These are phyloP conservation scores for Sitobion miscanthi DNA, from an alignment of 1,140 invertebrate species.

Conservation along the genomic window DNA sequence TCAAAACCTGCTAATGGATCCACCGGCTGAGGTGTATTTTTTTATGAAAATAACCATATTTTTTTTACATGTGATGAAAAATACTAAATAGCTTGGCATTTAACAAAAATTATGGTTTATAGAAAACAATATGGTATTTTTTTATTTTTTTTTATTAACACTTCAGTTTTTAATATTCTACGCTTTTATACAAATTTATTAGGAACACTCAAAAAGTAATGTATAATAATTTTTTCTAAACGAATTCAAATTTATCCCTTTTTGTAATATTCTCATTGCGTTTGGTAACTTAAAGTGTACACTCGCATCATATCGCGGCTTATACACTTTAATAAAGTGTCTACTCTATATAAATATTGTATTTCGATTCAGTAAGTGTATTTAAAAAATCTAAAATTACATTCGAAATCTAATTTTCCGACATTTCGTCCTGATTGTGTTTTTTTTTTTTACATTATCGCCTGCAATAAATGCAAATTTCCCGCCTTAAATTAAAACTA, in stretches of 20 bases:
- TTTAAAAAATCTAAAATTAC: neutral
- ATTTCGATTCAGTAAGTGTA: neutral
- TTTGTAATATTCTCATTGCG: neutral
- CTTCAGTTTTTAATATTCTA: neutral
- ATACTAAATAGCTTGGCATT: neutral
- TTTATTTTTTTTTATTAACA: neutral
- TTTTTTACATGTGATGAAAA: neutral
- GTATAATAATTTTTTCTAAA: neutral
- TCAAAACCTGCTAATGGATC: neutral
- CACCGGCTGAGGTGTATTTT: neutral
- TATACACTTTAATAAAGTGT: neutral
- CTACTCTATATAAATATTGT: neutral
- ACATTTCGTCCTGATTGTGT: neutral
- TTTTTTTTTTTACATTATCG: neutral
- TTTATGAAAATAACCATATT: neutral
- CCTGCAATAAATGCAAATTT: constrained; percentile 19
- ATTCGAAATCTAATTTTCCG: neutral
- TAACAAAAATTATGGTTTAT: neutral
- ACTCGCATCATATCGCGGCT: neutral
- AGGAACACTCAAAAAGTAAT: neutral
- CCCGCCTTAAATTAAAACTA: neutral
- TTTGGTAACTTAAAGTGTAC: neutral
- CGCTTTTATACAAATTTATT: neutral
- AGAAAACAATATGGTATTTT: neutral
- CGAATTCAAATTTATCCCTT: neutral